Conservation (phyloP, 2,888 invertebrate genomes). For the Macaria notata region DNA sequence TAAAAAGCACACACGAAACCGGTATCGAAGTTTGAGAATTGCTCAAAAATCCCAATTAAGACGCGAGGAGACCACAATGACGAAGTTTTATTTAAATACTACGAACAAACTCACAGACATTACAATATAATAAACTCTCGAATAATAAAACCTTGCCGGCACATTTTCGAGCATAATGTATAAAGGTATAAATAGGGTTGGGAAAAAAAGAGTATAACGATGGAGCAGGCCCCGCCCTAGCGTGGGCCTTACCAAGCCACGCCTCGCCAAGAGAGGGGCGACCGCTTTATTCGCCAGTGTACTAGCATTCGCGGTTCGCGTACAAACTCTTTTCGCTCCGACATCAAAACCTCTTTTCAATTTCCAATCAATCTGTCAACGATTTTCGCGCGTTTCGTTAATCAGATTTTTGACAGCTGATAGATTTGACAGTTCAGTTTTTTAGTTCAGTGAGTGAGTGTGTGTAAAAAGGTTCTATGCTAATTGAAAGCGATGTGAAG, state of each 20-base stretch:
- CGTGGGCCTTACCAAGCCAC: constrained; percentile 50
- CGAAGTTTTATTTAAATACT: constrained; percentile 62
- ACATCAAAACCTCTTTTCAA: constrained; percentile 25
- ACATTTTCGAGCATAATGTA: constrained; percentile 33
- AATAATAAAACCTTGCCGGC: constrained; percentile 55
- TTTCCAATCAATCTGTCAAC: constrained; percentile 19
- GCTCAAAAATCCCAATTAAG: constrained; percentile 49
- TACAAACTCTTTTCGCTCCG: constrained; percentile 38
- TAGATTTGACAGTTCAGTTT: constrained; percentile 11
- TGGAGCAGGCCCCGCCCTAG: constrained; percentile 52
- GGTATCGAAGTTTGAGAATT: constrained; percentile 4
- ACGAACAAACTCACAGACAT: constrained; percentile 60
- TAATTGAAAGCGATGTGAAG: constrained; percentile 23
- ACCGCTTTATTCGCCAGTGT: constrained; percentile 64
- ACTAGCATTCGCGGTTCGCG: constrained; percentile 66
- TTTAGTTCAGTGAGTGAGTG: constrained; percentile 16
- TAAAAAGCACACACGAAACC: constrained; percentile 2
- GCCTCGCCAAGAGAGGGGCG: constrained; percentile 56
- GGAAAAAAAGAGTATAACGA: constrained; percentile 45
- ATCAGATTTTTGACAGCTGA: constrained; percentile 19
- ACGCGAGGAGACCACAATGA: constrained; percentile 53
- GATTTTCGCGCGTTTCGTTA: background rate
- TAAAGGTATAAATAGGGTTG: constrained; percentile 51
- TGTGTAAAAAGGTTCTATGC: constrained; percentile 20
- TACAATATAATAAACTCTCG: constrained; percentile 73